A percentile compares a stretch with the other conserved stretches of the same genome.
Conservation (phyloP, 2,888 invertebrate genomes). For the Ormyrus labotus region DNA sequence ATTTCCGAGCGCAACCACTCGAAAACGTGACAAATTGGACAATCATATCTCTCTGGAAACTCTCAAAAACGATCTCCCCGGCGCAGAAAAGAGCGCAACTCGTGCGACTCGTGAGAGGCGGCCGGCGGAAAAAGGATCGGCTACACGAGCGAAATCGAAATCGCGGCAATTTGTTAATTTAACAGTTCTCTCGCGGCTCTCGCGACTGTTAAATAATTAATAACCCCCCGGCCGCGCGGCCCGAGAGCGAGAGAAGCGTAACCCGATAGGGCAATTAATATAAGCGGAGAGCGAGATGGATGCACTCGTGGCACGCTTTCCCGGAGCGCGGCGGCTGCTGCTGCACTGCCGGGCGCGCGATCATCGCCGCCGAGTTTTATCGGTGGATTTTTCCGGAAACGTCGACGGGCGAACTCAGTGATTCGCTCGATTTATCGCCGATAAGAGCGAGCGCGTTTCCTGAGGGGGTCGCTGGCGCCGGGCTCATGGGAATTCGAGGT, state of each 20-base stretch:
- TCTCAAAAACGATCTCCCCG: too few species aligned
- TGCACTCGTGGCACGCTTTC: conserved; percentile 48
- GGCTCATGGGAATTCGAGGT: too few species aligned
- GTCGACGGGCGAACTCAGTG: background rate
- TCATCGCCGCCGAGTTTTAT: too few species aligned
- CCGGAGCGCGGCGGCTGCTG: conserved; percentile 24
- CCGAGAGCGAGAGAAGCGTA: conserved; percentile 35
- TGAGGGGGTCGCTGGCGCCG: too few species aligned
- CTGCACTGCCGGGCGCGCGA: background rate
- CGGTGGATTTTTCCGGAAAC: background rate
- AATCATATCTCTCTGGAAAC: background rate
- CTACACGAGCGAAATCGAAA: background rate
- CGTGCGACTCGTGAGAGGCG: background rate
- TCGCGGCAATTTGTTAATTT: conserved; percentile 49
- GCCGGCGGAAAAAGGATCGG: background rate
- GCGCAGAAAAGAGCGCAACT: background rate
- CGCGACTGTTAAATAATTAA: conserved; percentile 43
- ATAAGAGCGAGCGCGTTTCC: conserved; percentile 20
- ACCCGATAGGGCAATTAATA: conserved; percentile 54
- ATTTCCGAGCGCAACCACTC: too few species aligned
- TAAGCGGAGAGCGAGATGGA: conserved; percentile 43
- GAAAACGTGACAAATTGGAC: conserved; percentile 1
- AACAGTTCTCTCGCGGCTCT: conserved; percentile 11
- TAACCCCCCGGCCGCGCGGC: background rate
- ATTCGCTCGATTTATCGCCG: conserved; percentile 16